Evolutionary conservation across 2,113 vertebrate genomes (phyloP).

Genomic region (Charadrius vociferus): DNA sequence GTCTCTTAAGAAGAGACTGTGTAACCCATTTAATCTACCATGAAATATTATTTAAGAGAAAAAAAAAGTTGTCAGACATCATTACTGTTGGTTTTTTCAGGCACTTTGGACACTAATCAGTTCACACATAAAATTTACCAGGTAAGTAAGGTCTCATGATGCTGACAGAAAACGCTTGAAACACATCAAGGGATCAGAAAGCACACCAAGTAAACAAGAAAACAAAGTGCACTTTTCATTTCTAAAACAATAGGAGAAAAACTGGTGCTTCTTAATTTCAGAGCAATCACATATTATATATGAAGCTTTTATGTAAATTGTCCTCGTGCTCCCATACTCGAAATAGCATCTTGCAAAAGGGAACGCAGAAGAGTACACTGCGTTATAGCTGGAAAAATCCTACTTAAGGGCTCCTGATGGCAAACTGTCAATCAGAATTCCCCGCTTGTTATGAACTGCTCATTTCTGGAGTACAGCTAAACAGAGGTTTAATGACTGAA

Average conservation of each 20-base stretch:
- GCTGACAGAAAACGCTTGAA: slow-evolving; percentile 9
- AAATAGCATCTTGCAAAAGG: not conserved
- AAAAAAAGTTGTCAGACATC: not conserved
- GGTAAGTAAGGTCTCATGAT: not conserved
- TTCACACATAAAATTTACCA: slow-evolving; percentile 29
- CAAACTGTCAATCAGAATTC: slow-evolving; percentile 31
- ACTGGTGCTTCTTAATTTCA: slow-evolving; percentile 23
- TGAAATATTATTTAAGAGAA: slow-evolving; percentile 39
- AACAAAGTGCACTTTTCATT: slow-evolving; percentile 21
- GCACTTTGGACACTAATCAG: not conserved
- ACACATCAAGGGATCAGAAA: not conserved
- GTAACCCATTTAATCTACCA: slow-evolving; percentile 15
- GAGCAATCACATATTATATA: not conserved
- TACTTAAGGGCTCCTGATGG: slow-evolving; percentile 35
- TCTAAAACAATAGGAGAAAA: slow-evolving; percentile 4
- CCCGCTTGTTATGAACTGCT: not conserved
- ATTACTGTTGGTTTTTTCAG: not conserved
- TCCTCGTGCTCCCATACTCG: not conserved
- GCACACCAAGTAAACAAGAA: not conserved
- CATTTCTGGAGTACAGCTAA: slow-evolving; percentile 4
- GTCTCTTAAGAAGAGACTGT: not conserved
- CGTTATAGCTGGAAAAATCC: slow-evolving; percentile 36
- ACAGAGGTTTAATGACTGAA: not conserved
- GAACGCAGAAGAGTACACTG: not conserved
- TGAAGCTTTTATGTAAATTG: slow-evolving; percentile 34